Percentiles rank a stretch among this genome's conserved stretches.
These are phyloP conservation scores for Diceros bicornis DNA, from an alignment of 2,797 vertebrate genomes.

Conservation along the genomic window DNA sequence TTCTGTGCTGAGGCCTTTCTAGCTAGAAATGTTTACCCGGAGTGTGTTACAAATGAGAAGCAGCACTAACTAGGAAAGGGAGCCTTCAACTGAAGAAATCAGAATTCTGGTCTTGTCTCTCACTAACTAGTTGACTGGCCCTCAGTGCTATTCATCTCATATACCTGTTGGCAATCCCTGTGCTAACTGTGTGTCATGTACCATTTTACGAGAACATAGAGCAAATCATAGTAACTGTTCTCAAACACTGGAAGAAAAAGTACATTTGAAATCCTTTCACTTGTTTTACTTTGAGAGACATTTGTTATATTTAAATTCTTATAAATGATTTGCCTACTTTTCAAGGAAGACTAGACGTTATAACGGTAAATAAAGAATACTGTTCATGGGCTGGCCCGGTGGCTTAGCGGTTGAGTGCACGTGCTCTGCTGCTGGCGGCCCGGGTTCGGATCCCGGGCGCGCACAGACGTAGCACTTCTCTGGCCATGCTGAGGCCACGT, in stretches of 20 bases:
- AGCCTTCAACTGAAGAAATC: neutral
- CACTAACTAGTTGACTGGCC: too few species aligned
- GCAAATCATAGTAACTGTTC: neutral
- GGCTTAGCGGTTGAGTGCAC: too few species aligned
- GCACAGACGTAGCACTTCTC: too few species aligned
- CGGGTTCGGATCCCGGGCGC: too few species aligned
- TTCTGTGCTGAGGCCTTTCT: neutral
- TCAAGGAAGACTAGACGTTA: neutral
- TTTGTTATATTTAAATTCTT: constrained; percentile 6
- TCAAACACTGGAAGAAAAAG: neutral
- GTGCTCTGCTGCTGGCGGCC: too few species aligned
- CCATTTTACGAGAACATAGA: neutral
- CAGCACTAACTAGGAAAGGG: neutral
- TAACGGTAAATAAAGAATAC: neutral
- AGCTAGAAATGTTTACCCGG: neutral
- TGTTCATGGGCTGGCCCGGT: too few species aligned
- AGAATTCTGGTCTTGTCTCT: neutral
- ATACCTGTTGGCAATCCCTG: neutral
- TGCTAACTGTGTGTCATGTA: neutral
- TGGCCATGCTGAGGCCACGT: too few species aligned
- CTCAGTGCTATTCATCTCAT: neutral
- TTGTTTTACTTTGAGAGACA: neutral
- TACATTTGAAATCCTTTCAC: neutral
- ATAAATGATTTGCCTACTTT: neutral
- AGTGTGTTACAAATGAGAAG: neutral